These are phyloP conservation scores for Microctenopoma lineatum DNA, from an alignment of 2,797 vertebrate species.

Conservation along the genomic window DNA sequence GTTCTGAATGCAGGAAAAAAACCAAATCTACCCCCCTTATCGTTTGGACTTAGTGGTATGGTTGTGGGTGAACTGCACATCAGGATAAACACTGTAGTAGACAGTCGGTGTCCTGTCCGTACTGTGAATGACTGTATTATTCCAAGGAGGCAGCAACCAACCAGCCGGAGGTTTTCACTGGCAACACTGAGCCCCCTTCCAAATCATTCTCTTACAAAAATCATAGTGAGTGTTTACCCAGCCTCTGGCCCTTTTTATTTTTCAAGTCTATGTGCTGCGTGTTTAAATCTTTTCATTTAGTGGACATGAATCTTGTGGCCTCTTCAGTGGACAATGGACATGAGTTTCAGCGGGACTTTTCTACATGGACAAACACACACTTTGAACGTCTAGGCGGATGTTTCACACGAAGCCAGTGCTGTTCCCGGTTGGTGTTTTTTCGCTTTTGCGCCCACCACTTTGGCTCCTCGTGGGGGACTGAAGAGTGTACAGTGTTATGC, in stretches of 20 bases:
- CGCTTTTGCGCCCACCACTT: conserved; percentile 55
- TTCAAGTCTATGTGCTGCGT: conserved; percentile 67
- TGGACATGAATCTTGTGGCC: conserved; percentile 72
- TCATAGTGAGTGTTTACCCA: conserved; percentile 63
- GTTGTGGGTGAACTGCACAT: conserved; percentile 49
- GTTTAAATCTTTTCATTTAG: conserved; percentile 69
- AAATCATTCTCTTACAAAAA: conserved; percentile 46
- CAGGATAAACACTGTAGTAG: conserved; percentile 51
- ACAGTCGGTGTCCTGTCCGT: conserved; percentile 55
- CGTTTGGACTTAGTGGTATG: conserved; percentile 47
- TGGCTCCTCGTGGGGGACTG: conserved; percentile 44
- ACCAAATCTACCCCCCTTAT: conserved; percentile 34
- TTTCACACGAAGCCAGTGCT: conserved; percentile 59
- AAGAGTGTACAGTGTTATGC: conserved; percentile 45
- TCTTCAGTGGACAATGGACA: conserved; percentile 62
- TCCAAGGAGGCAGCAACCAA: conserved; percentile 59
- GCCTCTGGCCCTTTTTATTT: conserved; percentile 43
- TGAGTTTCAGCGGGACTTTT: conserved; percentile 58
- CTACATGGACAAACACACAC: conserved; percentile 32
- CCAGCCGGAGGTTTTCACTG: conserved; percentile 60
- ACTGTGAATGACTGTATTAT: conserved; percentile 76
- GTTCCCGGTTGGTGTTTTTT: conserved; percentile 45
- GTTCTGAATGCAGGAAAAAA: conserved; percentile 49
- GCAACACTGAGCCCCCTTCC: conserved; percentile 35
- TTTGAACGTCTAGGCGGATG: conserved; percentile 61